These are phyloP conservation scores for Anoura caudifer DNA, from an alignment of 2,113 vertebrate genomes.

Conservation along the genomic window DNA sequence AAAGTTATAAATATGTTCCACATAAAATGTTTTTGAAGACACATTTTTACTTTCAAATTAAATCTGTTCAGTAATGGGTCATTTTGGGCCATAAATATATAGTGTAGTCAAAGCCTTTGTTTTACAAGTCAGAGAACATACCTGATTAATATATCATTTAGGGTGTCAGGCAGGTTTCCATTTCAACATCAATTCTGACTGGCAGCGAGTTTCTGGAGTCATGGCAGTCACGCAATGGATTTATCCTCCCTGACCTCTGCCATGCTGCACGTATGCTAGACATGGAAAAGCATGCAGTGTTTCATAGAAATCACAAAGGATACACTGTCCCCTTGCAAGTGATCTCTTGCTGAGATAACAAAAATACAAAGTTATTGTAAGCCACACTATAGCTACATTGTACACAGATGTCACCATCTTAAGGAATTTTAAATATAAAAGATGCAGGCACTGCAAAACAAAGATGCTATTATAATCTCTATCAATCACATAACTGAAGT, in stretches of 20 bases:
- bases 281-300: neutral
- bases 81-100: neutral
- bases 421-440: constrained; percentile 19
- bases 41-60: neutral
- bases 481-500: neutral
- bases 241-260: neutral
- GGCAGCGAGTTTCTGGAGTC: neutral
- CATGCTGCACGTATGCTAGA: neutral
- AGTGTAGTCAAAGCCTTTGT: neutral
- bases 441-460: neutral
- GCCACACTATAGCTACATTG: neutral
- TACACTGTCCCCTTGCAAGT: constrained; percentile 10
- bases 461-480: neutral
- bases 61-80: neutral
- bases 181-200: neutral
- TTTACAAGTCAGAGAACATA: neutral
- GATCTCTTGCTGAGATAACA: constrained; percentile 44
- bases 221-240: neutral
- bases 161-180: neutral
- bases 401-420: neutral
- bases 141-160: neutral
- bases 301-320: constrained; percentile 1
- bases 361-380: constrained; percentile 43
- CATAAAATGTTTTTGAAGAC: neutral
- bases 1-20: neutral